A percentile compares a stretch with the other conserved stretches of the same genome.
phyloP scores from a whole-genome alignment of 2,888 invertebrate genomes.

The Carabus problematicus region DNA sequence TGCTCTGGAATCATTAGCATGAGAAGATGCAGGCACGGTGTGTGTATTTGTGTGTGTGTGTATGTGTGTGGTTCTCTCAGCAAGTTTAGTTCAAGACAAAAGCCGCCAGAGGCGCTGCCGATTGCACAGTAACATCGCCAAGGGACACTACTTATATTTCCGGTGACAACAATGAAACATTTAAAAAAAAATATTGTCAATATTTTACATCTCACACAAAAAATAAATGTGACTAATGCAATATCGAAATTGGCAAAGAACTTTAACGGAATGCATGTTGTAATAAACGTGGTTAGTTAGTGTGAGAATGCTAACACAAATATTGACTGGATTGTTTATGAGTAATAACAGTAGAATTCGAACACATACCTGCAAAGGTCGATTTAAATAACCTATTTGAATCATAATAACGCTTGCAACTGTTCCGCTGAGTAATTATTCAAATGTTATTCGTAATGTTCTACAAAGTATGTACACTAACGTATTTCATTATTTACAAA shows the following conservation, averaged over 20 bases:
- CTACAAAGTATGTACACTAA: too few relatives aligned
- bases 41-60: conserved; percentile 2
- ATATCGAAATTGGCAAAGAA: too few relatives aligned
- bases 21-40: conserved; percentile 51
- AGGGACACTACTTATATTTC: conserved; percentile 36
- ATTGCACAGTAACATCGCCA: not conserved
- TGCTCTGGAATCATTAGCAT: conserved; percentile 57
- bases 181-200: too few relatives aligned
- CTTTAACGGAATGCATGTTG: too few relatives aligned
- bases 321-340: not conserved
- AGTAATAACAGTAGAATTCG: conserved; percentile 16
- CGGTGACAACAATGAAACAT: not conserved
- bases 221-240: too few relatives aligned
- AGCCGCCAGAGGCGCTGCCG: conserved; percentile 18
- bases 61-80: not conserved
- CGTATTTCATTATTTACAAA: not conserved
- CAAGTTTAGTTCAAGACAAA: conserved; percentile 22
- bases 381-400: conserved; percentile 26
- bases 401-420: conserved; percentile 25
- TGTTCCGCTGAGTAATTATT: not conserved
- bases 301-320: not conserved
- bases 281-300: too few relatives aligned
- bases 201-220: too few relatives aligned
- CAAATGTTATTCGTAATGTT: not conserved
- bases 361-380: conserved; percentile 30